phyloP scores from a whole-genome alignment of 2,797 vertebrate species.

The Arremon brunneinucha region DNA sequence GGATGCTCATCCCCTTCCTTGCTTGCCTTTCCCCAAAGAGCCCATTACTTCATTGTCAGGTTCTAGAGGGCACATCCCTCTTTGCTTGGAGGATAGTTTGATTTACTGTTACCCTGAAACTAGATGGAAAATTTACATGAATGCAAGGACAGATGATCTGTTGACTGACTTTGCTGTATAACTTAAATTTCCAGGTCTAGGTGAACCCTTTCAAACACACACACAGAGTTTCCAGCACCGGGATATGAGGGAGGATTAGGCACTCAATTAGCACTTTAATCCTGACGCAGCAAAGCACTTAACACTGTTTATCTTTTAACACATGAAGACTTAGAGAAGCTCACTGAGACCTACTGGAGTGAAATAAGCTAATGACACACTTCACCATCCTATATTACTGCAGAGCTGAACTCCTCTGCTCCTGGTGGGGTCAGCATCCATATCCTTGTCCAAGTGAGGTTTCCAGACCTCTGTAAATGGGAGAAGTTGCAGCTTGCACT shows the following conservation, averaged over 20 bases:
- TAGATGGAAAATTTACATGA: background rate
- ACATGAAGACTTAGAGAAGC: background rate
- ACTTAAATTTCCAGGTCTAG: background rate
- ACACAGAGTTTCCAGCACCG: background rate
- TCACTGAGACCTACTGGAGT: background rate
- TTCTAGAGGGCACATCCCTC: background rate
- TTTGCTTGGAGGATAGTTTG: background rate
- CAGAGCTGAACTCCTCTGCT: background rate
- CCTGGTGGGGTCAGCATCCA: background rate
- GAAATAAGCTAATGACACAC: background rate
- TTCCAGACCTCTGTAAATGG: background rate
- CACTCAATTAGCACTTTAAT: background rate
- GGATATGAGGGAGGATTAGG: background rate
- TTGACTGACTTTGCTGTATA: background rate
- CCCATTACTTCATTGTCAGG: background rate
- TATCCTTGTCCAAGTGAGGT: background rate
- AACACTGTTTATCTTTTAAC: background rate
- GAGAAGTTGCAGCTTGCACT: background rate
- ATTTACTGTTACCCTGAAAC: background rate
- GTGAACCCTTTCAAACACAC: background rate
- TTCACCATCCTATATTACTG: background rate
- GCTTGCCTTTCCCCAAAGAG: background rate
- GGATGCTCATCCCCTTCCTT: background rate
- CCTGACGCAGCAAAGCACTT: background rate
- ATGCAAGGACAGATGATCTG: background rate